Evolutionary conservation across 2,888 invertebrate species (phyloP).

Genomic region (Silvanus unidentatus): DNA sequence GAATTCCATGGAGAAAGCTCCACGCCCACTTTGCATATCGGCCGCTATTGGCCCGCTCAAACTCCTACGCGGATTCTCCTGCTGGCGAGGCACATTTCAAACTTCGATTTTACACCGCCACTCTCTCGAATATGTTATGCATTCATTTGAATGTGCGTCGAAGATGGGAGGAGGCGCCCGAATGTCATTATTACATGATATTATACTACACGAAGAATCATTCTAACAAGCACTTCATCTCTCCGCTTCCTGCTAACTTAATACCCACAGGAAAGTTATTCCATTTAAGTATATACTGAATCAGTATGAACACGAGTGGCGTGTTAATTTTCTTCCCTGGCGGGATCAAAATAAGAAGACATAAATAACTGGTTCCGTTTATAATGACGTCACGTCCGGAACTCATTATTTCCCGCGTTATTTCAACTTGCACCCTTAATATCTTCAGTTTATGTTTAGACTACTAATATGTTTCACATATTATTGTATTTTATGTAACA

Average conservation of each 20-base stretch:
- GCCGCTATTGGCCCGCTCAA: slow-evolving; percentile 36
- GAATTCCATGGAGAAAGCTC: slow-evolving; percentile 31
- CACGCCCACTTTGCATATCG: slow-evolving; percentile 45
- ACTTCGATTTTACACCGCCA: slow-evolving; percentile 4
- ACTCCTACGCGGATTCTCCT: slow-evolving; percentile 32
- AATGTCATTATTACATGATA: too few relatives aligned
- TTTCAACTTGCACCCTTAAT: slow-evolving; percentile 48
- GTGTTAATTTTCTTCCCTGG: slow-evolving; percentile 44
- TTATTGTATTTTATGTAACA: too few relatives aligned
- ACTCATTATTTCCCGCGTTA: slow-evolving; percentile 48
- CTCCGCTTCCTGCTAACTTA: too few relatives aligned
- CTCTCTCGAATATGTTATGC: too few relatives aligned
- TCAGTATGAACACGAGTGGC: slow-evolving; percentile 36
- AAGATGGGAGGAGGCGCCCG: too few relatives aligned
- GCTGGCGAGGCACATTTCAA: slow-evolving; percentile 2
- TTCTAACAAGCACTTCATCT: too few relatives aligned
- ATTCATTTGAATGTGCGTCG: neutral
- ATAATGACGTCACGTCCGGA: slow-evolving; percentile 50
- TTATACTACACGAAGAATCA: too few relatives aligned
- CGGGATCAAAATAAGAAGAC: slow-evolving; percentile 46
- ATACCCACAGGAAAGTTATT: slow-evolving; percentile 33
- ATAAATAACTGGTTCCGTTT: slow-evolving; percentile 48
- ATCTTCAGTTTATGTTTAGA: slow-evolving; percentile 38
- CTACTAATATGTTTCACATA: slow-evolving; percentile 37
- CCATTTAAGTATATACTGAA: slow-evolving; percentile 38